These are phyloP conservation scores for Epistrophe eligans DNA, from an alignment of 2,888 invertebrate species.

Conservation along the genomic window DNA sequence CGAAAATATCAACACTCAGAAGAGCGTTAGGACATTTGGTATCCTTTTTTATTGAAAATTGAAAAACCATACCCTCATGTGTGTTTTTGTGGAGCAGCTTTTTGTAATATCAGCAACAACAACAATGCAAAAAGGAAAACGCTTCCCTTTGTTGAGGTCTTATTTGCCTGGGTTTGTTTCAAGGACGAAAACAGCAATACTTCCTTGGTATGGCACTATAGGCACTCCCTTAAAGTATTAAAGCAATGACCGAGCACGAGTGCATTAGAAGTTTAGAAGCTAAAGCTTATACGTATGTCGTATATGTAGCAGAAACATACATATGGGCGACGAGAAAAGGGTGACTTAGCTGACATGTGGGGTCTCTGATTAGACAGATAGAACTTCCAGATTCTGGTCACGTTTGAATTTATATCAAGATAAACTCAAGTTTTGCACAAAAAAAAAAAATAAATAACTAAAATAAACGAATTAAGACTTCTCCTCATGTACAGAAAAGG, in stretches of 20 bases:
- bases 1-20: conserved; percentile 19
- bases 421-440: conserved; percentile 68
- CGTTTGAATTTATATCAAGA: conserved; percentile 73
- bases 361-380: conserved; percentile 73
- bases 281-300: conserved; percentile 44
- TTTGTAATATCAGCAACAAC: conserved; percentile 24
- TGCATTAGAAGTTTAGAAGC: conserved; percentile 72
- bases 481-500: conserved; percentile 31
- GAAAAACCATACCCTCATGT: conserved; percentile 59
- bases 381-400: conserved; percentile 60
- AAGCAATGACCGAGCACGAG: conserved; percentile 72
- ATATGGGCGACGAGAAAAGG: conserved; percentile 47
- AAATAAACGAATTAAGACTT: conserved; percentile 67
- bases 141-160: conserved; percentile 58
- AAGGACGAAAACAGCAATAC: conserved; percentile 54
- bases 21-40: conserved; percentile 57
- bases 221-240: conserved; percentile 36
- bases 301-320: conserved; percentile 17
- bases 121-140: not conserved
- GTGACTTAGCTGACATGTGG: conserved; percentile 74
- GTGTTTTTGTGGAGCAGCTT: conserved; percentile 43
- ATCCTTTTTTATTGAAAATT: conserved; percentile 71
- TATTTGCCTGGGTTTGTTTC: conserved; percentile 60
- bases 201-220: not conserved
- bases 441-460: conserved; percentile 50